phyloP scores from a whole-genome alignment of 2,888 invertebrate genomes.

The Tanypteryx hageni region DNA sequence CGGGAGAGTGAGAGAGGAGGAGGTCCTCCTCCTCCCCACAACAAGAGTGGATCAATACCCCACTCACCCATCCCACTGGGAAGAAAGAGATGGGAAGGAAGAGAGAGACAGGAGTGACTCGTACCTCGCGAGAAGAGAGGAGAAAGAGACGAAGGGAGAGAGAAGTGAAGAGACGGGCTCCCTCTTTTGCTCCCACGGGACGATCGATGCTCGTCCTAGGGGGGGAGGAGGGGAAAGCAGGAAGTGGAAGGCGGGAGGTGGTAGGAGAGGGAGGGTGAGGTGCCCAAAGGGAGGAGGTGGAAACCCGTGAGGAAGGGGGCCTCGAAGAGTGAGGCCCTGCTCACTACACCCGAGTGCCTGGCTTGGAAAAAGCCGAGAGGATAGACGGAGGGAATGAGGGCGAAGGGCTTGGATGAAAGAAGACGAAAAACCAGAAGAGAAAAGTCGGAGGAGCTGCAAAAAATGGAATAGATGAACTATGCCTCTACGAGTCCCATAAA shows the following conservation, averaged over 20 bases:
- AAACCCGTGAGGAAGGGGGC: neutral
- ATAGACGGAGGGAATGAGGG: neutral
- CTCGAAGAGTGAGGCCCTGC: neutral
- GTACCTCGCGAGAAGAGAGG: neutral
- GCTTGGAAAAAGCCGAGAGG: neutral
- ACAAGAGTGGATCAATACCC: slow-evolving; percentile 4
- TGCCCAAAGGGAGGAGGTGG: neutral
- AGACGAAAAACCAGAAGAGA: no score
- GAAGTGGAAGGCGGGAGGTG: neutral
- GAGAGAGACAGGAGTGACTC: neutral
- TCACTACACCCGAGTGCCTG: neutral
- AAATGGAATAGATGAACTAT: no score
- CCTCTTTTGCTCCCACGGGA: neutral
- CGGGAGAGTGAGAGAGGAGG: neutral
- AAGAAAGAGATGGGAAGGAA: neutral
- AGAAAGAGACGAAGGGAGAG: neutral
- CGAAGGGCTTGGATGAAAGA: no score
- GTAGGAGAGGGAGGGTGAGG: neutral
- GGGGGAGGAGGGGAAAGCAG: neutral
- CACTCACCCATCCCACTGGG: neutral
- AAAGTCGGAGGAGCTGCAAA: no score
- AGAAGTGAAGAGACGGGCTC: neutral
- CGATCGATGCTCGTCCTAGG: neutral
- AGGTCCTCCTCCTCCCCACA: no score
- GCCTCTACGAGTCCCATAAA: no score